A percentile compares a stretch with the other conserved stretches of the same genome.
Evolutionary conservation across 2,113 vertebrate species (phyloP).

Genomic region (Oreamnos americanus): DNA sequence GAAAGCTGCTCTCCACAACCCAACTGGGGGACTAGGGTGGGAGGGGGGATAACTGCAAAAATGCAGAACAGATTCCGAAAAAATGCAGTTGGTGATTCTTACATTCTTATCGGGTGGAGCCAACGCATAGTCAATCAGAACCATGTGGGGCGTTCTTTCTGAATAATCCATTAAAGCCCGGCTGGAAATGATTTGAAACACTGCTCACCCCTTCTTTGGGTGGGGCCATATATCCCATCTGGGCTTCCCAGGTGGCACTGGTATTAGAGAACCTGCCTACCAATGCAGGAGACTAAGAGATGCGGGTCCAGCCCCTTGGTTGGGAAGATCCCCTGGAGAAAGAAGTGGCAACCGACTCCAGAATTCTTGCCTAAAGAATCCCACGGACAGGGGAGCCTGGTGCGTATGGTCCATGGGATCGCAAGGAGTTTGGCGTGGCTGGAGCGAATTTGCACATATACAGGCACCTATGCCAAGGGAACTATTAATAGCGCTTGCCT

Average conservation of each 20-base stretch:
- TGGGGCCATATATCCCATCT: neutral
- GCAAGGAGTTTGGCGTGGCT: neutral
- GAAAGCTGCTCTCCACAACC: neutral
- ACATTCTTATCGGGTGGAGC: neutral
- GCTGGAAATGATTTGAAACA: neutral
- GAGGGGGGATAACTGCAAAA: neutral
- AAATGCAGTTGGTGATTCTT: neutral
- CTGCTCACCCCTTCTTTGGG: neutral
- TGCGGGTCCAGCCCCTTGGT: fast-evolving
- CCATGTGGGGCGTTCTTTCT: neutral
- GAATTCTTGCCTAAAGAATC: neutral
- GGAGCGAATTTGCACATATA: neutral
- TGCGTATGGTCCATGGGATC: fast-evolving
- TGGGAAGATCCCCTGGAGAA: neutral
- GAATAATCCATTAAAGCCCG: neutral
- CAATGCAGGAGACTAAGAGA: neutral
- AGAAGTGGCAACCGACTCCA: neutral
- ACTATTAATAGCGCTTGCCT: neutral
- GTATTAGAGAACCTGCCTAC: neutral
- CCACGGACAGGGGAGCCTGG: neutral
- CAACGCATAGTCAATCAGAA: neutral
- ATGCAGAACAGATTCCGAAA: neutral
- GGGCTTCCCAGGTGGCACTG: neutral
- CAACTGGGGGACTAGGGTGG: neutral
- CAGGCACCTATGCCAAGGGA: neutral